Evolutionary conservation across 2,888 invertebrate genomes (phyloP).

Genomic region (Chrysolina haemoptera): DNA sequence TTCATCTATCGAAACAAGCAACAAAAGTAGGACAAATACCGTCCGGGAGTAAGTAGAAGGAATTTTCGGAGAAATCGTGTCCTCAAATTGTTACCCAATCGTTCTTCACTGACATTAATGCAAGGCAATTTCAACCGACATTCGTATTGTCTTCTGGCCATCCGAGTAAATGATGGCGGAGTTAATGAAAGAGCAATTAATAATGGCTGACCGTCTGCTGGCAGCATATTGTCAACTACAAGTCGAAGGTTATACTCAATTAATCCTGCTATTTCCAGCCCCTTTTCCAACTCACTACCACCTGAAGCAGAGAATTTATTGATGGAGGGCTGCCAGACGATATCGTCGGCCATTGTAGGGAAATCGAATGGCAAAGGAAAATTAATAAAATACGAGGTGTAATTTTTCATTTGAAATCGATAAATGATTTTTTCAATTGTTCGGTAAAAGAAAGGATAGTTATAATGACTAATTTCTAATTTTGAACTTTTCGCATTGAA

Average conservation of each 20-base stretch:
- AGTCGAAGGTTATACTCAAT: conserved; percentile 48
- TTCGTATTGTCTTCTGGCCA: conserved; percentile 6
- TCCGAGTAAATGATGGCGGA: conserved; percentile 8
- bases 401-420: too few species aligned
- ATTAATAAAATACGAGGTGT: background rate
- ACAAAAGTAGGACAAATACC: too few species aligned
- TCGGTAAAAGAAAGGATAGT: too few species aligned
- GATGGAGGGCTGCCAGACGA: conserved; percentile 9
- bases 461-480: too few species aligned
- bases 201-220: conserved; percentile 40
- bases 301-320: conserved; percentile 19
- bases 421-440: too few species aligned
- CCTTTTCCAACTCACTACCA: conserved; percentile 23
- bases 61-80: too few species aligned
- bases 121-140: background rate
- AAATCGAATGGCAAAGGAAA: conserved; percentile 2
- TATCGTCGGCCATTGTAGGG: background rate
- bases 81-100: background rate
- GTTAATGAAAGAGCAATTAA: conserved; percentile 43
- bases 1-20: too few species aligned
- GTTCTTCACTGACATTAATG: background rate
- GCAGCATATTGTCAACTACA: conserved; percentile 46
- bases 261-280: conserved; percentile 36
- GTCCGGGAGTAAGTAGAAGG: too few species aligned
- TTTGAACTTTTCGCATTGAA: too few species aligned